Evolutionary conservation across 2,888 invertebrate species (phyloP), one percentile per base, ranked within the genome.

Genomic region (Cremastobaeus sp.): DNA sequence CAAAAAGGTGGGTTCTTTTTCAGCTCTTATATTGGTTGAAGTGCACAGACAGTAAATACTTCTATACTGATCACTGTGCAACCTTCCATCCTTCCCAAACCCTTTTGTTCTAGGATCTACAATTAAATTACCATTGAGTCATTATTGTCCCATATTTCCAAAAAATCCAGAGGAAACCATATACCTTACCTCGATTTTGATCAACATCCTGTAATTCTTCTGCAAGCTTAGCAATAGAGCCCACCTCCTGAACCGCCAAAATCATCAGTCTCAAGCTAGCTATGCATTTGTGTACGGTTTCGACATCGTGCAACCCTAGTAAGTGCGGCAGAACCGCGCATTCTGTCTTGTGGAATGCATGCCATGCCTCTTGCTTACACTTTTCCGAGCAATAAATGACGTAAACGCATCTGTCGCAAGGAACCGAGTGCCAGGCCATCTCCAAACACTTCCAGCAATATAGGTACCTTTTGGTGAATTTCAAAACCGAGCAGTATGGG

Each of bases 341-440:
- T 89, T 97, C 96, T 72, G 92, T 89, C 73, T 89, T 89, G 86
- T 98, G 97, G 85, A 93, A 94, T 14, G 89, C 89, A 30, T 89
- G 85, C 89, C 90, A 92, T 1, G 95, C 93, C 0, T 86, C 86
- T 1, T 89, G 84, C 75, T 89, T 90, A 82, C 96, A 96, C 43
- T 88, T 84, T 39, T 89, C 87, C 81, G 91, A 90, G 79, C 94
- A 94, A 82, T 92, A 95, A 77, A 92, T 86, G 14, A 91, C 91
- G 89, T 91, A 88, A 34, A 90, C 90, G 82, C 94, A 94, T 64
- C 82, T 81, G 3, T 89, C 79, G 83, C 94, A 94, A 1, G 94
- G 93, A 47, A 92, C 86, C 50, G 92, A 88, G 71, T 91, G 90
- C 79, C 90, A 88, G 77, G 88, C 89, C 64, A 90, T 87, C 32